phyloP scores from a whole-genome alignment of 2,797 vertebrate genomes.

The Coccyzus lansbergi region DNA sequence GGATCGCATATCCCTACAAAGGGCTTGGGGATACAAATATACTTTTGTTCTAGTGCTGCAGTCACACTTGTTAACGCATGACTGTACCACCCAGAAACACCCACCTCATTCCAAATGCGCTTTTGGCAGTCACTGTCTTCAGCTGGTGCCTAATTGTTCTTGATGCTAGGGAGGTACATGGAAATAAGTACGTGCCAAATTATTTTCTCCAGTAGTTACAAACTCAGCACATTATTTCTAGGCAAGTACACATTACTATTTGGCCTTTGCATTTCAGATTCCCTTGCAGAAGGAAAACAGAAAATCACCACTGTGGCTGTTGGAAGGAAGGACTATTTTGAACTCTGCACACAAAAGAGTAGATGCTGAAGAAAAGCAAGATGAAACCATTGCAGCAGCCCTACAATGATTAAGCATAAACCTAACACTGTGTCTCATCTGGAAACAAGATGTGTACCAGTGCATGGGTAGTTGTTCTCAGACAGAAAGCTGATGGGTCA shows the following conservation, averaged over 20 bases:
- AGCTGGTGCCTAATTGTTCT: conserved; percentile 52
- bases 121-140: conserved; percentile 56
- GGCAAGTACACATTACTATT: neutral
- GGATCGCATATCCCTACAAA: neutral
- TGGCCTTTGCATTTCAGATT: neutral
- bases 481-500: neutral
- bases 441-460: neutral
- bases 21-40: neutral
- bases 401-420: neutral
- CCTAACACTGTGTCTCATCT: neutral
- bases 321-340: neutral
- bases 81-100: conserved; percentile 59
- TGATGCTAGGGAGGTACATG: neutral
- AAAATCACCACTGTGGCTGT: neutral
- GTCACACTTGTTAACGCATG: conserved; percentile 29
- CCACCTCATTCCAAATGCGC: conserved; percentile 44
- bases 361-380: neutral
- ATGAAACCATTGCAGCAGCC: neutral
- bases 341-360: neutral
- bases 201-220: conserved; percentile 42
- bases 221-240: conserved; percentile 12
- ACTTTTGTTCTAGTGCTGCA: conserved; percentile 9
- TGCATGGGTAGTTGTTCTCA: neutral
- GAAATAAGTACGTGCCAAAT: conserved; percentile 24
- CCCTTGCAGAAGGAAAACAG: neutral